phyloP scores from a whole-genome alignment of 2,113 vertebrate genomes.

The Tympanuchus pallidicinctus region DNA sequence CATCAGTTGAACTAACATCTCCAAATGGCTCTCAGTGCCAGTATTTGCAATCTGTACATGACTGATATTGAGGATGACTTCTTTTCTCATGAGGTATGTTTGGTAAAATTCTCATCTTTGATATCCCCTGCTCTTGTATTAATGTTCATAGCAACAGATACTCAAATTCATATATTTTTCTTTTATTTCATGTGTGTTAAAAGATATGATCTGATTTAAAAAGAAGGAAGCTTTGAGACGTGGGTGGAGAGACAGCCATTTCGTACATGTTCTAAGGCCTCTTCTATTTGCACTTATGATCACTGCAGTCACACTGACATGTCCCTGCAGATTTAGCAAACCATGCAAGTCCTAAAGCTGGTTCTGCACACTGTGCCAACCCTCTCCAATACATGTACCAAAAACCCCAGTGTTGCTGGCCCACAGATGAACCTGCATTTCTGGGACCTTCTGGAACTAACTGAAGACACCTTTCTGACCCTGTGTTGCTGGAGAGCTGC shows the following conservation, averaged over 20 bases:
- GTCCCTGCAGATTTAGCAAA: background rate
- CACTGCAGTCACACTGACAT: background rate
- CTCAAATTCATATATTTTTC: background rate
- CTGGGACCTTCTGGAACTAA: background rate
- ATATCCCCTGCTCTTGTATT: background rate
- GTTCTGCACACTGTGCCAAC: background rate
- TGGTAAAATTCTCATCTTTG: background rate
- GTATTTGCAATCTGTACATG: background rate
- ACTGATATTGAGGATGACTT: background rate
- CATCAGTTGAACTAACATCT: background rate
- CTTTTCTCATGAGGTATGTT: rapidly evolving
- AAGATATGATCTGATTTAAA: background rate
- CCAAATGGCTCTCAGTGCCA: background rate
- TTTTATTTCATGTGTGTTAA: background rate
- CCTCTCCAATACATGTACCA: background rate
- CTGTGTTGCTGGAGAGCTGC: background rate
- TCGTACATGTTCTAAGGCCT: background rate
- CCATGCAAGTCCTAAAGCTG: background rate
- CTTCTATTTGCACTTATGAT: rapidly evolving
- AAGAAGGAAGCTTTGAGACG: background rate
- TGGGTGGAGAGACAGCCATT: background rate
- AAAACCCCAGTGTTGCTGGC: background rate
- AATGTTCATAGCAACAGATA: rapidly evolving
- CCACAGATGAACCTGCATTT: background rate
- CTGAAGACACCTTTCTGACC: background rate